phyloP scores from a whole-genome alignment of 2,797 vertebrate genomes.

The Poecilia gillii region DNA sequence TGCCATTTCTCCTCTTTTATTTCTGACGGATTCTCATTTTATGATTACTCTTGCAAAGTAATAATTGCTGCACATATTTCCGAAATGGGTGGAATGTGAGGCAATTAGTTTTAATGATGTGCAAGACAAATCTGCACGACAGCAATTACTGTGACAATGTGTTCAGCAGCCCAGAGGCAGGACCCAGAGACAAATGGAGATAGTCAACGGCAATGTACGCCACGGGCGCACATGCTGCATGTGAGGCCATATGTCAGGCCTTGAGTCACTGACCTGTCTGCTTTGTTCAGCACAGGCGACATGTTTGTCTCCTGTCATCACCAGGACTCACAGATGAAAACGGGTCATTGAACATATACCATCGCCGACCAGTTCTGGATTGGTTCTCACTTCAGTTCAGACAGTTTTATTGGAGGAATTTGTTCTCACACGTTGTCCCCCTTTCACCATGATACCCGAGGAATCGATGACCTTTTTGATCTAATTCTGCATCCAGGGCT shows the following conservation, averaged over 20 bases:
- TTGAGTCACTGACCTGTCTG: constrained; percentile 63
- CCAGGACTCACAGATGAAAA: constrained; percentile 23
- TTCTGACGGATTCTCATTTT: constrained; percentile 76
- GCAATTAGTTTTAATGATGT: constrained; percentile 89
- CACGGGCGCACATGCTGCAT: constrained; percentile 43
- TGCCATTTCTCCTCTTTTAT: constrained; percentile 77
- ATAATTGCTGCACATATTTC: constrained; percentile 81
- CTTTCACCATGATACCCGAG: constrained; percentile 43
- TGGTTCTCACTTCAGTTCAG: constrained; percentile 42
- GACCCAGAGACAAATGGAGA: constrained; percentile 63
- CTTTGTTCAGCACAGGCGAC: constrained; percentile 37
- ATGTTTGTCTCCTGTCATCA: constrained; percentile 54
- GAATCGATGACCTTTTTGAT: constrained; percentile 55
- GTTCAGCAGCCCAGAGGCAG: constrained; percentile 72
- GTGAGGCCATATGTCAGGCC: constrained; percentile 53
- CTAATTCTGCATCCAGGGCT: constrained; percentile 46
- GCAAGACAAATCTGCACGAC: constrained; percentile 81
- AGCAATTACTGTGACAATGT: constrained; percentile 83
- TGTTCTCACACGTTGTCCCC: constrained; percentile 50
- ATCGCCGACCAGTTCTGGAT: neutral
- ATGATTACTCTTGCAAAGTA: constrained; percentile 76
- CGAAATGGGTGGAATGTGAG: constrained; percentile 81
- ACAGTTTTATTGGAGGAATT: constrained; percentile 50
- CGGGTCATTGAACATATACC: constrained; percentile 30
- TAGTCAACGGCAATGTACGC: constrained; percentile 53